Evolutionary conservation across 2,797 vertebrate genomes (phyloP).

Genomic region (Lutjanus argentimaculatus): DNA sequence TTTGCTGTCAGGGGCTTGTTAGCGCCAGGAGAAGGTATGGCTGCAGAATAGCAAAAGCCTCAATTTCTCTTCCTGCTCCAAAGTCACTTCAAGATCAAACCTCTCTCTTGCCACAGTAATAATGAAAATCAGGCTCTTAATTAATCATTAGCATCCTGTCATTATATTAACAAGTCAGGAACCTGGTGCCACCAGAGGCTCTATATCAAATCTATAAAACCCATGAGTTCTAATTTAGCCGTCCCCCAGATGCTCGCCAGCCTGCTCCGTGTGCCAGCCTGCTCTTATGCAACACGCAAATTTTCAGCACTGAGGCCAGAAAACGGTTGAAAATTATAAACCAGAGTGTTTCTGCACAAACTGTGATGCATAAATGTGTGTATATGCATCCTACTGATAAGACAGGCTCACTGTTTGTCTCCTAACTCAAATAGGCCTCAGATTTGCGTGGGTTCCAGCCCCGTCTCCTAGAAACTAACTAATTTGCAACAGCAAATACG

Average conservation of each 20-base stretch:
- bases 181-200: conserved; percentile 59
- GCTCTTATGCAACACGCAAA: conserved; percentile 15
- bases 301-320: conserved; percentile 16
- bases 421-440: conserved; percentile 20
- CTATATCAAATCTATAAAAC: conserved; percentile 63
- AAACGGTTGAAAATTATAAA: conserved; percentile 22
- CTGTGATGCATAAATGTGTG: conserved; percentile 3
- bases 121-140: conserved; percentile 74
- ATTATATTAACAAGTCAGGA: conserved; percentile 74
- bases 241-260: conserved; percentile 36
- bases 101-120: conserved; percentile 64
- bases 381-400: conserved; percentile 20
- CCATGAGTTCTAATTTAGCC: conserved; percentile 69
- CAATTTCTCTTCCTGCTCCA: conserved; percentile 69
- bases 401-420: conserved; percentile 22
- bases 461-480: too few species aligned
- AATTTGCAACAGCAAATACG: too few species aligned
- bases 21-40: conserved; percentile 69
- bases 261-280: conserved; percentile 18
- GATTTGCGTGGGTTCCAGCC: not conserved
- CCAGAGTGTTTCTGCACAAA: conserved; percentile 14
- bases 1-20: conserved; percentile 81
- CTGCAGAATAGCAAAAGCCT: conserved; percentile 71
- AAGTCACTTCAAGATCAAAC: conserved; percentile 85
- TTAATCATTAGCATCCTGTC: conserved; percentile 80